Conservation (phyloP, 1,140 invertebrate genomes). For the Bombus confusus region DNA sequence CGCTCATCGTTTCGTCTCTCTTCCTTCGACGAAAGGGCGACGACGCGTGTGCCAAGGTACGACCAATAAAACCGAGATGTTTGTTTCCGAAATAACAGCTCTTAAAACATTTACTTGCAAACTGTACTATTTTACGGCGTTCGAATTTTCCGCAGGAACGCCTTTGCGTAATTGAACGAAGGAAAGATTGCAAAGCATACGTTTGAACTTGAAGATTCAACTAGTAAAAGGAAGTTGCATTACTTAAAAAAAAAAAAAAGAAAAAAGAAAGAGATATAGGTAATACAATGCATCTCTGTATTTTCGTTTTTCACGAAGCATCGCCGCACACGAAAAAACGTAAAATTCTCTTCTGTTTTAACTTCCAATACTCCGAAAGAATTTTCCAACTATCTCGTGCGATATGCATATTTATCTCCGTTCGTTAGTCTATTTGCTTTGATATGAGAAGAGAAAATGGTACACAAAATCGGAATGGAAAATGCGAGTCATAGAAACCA, state of each 20-base stretch:
- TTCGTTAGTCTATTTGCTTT: too few relatives aligned
- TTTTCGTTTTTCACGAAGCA: too few relatives aligned
- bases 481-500: too few relatives aligned
- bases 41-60: too few relatives aligned
- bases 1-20: not conserved
- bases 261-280: not conserved
- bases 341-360: too few relatives aligned
- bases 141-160: not conserved
- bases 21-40: not conserved
- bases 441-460: too few relatives aligned
- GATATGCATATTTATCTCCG: too few relatives aligned
- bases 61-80: not conserved
- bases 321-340: not conserved
- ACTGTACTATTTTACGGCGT: not conserved
- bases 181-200: not conserved
- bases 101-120: not conserved
- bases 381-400: too few relatives aligned
- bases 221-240: not conserved
- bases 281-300: too few relatives aligned
- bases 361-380: too few relatives aligned
- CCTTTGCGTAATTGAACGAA: not conserved
- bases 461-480: too few relatives aligned
- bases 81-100: not conserved
- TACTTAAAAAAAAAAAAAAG: not conserved
- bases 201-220: not conserved